Evolutionary conservation across 2,797 vertebrate species (phyloP).

Genomic region (Graptemys geographica): DNA sequence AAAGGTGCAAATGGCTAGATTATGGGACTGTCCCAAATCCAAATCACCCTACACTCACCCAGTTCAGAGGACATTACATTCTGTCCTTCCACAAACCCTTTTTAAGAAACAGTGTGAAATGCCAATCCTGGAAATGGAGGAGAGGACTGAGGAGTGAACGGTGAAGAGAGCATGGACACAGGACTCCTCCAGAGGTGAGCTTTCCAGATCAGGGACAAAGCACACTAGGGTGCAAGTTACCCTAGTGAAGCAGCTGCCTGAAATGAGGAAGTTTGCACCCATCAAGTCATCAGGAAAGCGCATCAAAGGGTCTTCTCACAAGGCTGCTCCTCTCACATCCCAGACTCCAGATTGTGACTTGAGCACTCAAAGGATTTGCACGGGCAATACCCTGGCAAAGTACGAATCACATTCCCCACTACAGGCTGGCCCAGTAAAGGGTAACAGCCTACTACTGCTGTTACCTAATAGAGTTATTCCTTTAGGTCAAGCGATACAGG

Average conservation of each 20-base stretch:
- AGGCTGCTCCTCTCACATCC: not conserved
- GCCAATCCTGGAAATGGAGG: not conserved
- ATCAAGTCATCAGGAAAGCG: not conserved
- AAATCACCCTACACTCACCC: not conserved
- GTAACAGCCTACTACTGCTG: not conserved
- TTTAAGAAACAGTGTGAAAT: not conserved
- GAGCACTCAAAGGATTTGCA: not conserved
- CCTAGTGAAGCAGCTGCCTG: not conserved
- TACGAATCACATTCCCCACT: not conserved
- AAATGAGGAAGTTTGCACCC: not conserved
- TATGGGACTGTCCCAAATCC: fast-evolving
- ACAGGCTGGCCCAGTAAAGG: not conserved
- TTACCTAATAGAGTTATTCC: not conserved
- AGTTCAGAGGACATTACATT: not conserved
- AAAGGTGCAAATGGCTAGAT: not conserved
- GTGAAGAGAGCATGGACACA: not conserved
- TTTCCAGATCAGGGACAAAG: not conserved
- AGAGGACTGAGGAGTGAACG: not conserved
- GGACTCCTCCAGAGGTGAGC: not conserved
- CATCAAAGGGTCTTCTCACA: not conserved
- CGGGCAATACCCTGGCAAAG: fast-evolving
- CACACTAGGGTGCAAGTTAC: not conserved
- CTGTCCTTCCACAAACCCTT: not conserved
- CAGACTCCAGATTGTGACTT: not conserved
- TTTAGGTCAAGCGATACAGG: fast-evolving